Base-by-base conservation (phyloP, 64 coral and sea anemone genomes). In the Acropora tenuis region DNA sequence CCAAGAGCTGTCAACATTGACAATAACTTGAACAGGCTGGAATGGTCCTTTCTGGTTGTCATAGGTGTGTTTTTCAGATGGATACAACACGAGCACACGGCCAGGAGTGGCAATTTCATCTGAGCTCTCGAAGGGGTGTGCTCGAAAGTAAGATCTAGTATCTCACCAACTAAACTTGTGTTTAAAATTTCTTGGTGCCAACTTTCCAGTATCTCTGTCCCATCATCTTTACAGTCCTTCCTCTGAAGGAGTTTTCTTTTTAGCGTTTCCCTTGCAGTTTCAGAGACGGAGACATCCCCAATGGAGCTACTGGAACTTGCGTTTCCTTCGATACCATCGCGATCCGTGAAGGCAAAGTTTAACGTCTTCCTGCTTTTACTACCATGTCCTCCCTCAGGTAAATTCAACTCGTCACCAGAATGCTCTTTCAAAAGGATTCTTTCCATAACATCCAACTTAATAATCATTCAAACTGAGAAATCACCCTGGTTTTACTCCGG, bases 21-120 rank as follows among this genome's bases (percentile, higher is more conserved):
- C 75, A 5, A 77, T 77, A 12, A 77, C 11, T 48, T 45, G 75
- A 77, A 77, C 75, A 77, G 75, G 44, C 75, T 77, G 75, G 44
- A 77, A 77, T 77, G 75, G 6, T 45, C 75, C 43, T 43, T 6
- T 45, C 44, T 44, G 43, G 3, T 44, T 2, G 15, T 6, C 3
- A 77, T 16, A 77, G 13, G 75, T 48, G 48, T 77, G 44, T 10
- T 48, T 8, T 48, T 77, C 0, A 48, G 43, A 77, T 48, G 75
- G 75, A 3, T 77, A 77, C 43, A 77, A 8, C 47, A 77, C 75
- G 48, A 77, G 43, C 9, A 77, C 75, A 74, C 44, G 45, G 15
- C 48, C 75, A 0, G 45, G 75, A 48, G 48, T 12, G 15, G 75
- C 43, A 45, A 77, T 43, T 48, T 43, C 44, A 75, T 75, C 19